Evolutionary conservation across 2,888 invertebrate genomes (phyloP), one percentile per base, ranked within the genome.

Genomic region (Lycaena phlaeas): DNA sequence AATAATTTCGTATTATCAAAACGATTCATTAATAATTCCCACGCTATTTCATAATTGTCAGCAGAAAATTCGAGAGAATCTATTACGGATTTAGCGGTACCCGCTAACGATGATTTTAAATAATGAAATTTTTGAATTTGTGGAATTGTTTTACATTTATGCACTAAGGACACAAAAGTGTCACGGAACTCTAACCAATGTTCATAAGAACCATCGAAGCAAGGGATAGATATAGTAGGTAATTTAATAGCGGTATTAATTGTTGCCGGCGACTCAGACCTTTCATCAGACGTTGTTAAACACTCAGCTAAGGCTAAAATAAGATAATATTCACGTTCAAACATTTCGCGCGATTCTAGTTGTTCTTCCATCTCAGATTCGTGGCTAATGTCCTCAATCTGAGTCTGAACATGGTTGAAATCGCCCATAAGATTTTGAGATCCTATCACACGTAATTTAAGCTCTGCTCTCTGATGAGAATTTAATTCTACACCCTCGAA

Each of bases 71-170:
- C 46, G 10, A 46, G 4, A 1, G 40, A 40, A 14, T 44, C 27
- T 15, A 44, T 39, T 1, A 41, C 41, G 6, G 17, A 11, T n/a
- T 18, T 12, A 10, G 46, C 42, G 14, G 22, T 26, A 18, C 43
- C 30, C 12, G 22, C 30, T 30, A 46, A 26, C 1, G 34, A 43
- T 12, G 44, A 38, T 10, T 36, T 28, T n/a, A 44, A 31, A 10
- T 44, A 44, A n/a, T 44, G 44, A 26, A 44, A 44, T 11, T 44
- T 44, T 36, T 44, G 37, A 15, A 40, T 44, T 7, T 38, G 27
- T 1, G 31, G 10, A 1, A 36, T 14, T 4, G 14, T 14, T 5
- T 36, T 10, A 4, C 18, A 26, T 2, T 26, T 10, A 26, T 36
- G 36, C 3, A 25, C 25, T 11, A 36, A 17, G 12, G 36, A 18